Evolutionary conservation across 2,797 vertebrate species (phyloP), one percentile per base, ranked within the genome.

Genomic region (Sus cebifrons): DNA sequence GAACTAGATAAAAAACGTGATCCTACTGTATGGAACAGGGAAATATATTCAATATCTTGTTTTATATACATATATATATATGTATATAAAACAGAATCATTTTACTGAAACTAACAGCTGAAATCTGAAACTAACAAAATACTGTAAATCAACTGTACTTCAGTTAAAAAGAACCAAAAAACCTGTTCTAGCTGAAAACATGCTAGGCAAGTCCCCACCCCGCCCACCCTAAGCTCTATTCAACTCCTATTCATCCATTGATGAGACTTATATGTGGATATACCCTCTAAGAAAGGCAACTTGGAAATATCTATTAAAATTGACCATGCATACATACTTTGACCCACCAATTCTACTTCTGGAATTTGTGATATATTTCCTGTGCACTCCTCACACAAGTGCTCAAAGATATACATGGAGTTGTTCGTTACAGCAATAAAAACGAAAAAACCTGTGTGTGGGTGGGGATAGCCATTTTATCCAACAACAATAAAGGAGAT

Each of bases 211-310:
- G 52, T 11, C 49, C 49, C 25, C 10, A 0, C 0, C 1, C 62
- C 2, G 11, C 62, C 62, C 0, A 11, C 21, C 13, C 12, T 7
- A 44, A n/a, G 3, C 29, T 7, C 58, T 49, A 13, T 60, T 58
- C 58, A 23, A 21, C 29, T 21, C 23, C 27, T 21, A 5, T 4
- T 62, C 1, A 0, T 14, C 52, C 27, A 17, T 10, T 17, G n/a
- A 25, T 36, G n/a, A 79, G 54, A n/a, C 32, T 64, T 27, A 2
- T 12, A 16, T 9, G 10, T 27, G 20, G 14, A 52, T 7, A 54
- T 7, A 40, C 6, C 29, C n/a, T n/a, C 44, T 18, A 40, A 5
- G 77, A 75, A 87, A 82, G 36, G 40, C 20, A 27, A 23, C 16
- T 44, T 92, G 70, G 16, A 60, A 68, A 68, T 23, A 58, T 2